A percentile compares a stretch with the other conserved stretches of the same genome.
Conservation (phyloP, 2,888 invertebrate genomes). For the Baccha elongata region DNA sequence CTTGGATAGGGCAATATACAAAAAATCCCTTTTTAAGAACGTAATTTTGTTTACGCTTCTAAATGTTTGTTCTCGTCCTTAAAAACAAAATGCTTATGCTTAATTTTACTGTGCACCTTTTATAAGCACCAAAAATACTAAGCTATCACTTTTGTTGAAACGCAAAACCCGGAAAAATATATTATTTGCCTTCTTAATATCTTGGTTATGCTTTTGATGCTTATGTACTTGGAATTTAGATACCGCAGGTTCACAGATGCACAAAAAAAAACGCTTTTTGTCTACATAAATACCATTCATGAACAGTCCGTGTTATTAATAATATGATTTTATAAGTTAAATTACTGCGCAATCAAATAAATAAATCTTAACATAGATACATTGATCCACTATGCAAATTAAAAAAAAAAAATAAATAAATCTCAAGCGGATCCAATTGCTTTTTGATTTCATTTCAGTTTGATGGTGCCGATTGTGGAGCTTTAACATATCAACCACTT, state of each 20-base stretch:
- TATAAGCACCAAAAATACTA: background rate
- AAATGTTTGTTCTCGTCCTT: background rate
- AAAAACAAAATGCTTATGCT: background rate
- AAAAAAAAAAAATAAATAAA: constrained; percentile 35
- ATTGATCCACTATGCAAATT: constrained; percentile 32
- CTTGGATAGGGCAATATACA: background rate
- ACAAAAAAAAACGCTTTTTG: constrained; percentile 9
- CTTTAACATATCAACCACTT: constrained; percentile 78
- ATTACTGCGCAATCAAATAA: background rate
- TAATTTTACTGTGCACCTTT: background rate
- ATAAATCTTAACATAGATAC: background rate
- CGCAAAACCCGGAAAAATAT: too few relatives aligned
- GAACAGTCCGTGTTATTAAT: constrained; percentile 30
- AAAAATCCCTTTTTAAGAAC: background rate
- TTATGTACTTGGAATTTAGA: background rate
- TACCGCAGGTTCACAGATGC: background rate
- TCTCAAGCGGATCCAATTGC: constrained; percentile 45
- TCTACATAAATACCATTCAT: background rate
- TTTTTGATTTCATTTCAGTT: constrained; percentile 78
- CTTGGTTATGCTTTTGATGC: too few relatives aligned
- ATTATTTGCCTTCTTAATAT: too few relatives aligned
- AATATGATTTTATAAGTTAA: constrained; percentile 18
- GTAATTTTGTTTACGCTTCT: background rate
- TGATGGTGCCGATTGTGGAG: constrained; percentile 81
- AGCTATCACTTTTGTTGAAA: background rate